Conservation (phyloP, 1,140 invertebrate genomes). For the Lamellibrachia luymesi region DNA sequence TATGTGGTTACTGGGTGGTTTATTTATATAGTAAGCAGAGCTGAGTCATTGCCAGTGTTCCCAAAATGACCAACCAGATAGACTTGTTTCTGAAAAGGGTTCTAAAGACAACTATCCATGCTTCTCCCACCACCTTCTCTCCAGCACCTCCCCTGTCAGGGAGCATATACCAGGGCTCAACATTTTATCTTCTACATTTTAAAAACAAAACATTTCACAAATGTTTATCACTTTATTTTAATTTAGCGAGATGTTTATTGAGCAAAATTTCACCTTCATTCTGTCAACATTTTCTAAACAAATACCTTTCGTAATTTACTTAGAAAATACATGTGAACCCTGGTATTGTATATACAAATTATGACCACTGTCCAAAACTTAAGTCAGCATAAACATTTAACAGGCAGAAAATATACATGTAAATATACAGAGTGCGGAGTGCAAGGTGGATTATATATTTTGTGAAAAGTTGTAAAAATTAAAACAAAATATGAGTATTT, state of each 20-base stretch:
- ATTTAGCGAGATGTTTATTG: background rate
- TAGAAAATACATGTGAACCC: background rate
- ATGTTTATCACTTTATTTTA: background rate
- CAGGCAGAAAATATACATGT: background rate
- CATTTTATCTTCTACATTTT: background rate
- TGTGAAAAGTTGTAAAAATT: too few relatives aligned
- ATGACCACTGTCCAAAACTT: background rate
- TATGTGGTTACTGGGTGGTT: too few relatives aligned
- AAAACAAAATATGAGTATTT: too few relatives aligned
- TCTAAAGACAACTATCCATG: background rate
- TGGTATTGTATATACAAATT: background rate
- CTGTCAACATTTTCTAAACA: too few relatives aligned
- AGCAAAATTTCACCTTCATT: background rate
- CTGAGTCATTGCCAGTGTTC: too few relatives aligned
- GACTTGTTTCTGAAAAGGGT: background rate
- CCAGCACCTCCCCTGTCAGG: background rate
- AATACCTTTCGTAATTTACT: background rate
- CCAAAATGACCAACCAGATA: too few relatives aligned
- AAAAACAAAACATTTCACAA: background rate
- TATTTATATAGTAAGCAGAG: too few relatives aligned
- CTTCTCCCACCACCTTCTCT: background rate
- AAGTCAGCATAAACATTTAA: background rate
- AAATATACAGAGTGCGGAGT: background rate
- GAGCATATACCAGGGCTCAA: background rate
- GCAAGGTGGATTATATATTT: background rate